These are phyloP conservation scores for Thunnus thynnus DNA, from an alignment of 2,113 vertebrate genomes.

Conservation along the genomic window DNA sequence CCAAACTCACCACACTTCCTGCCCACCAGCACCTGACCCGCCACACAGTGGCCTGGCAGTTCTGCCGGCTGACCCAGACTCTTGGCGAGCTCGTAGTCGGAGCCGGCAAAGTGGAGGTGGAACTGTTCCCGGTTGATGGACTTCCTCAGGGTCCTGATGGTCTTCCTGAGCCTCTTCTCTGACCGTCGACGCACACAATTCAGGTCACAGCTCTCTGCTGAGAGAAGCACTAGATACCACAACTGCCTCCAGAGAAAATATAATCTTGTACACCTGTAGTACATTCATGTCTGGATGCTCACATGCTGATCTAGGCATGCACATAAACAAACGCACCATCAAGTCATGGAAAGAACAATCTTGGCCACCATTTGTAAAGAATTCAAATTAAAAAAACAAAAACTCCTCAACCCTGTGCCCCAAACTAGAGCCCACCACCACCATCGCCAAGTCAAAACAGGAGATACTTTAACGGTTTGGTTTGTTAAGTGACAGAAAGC, in stretches of 20 bases:
- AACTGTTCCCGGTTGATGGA: conserved; percentile 95
- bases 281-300: conserved; percentile 27
- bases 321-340: conserved; percentile 2
- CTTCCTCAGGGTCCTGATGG: conserved; percentile 92
- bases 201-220: conserved; percentile 93
- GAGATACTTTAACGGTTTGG: conserved; percentile 93
- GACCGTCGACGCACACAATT: conserved; percentile 90
- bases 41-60: conserved; percentile 84
- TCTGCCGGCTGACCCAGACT: conserved; percentile 81
- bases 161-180: conserved; percentile 94
- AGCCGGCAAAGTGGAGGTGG: conserved; percentile 90
- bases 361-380: neutral
- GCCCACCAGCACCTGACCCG: conserved; percentile 87
- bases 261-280: neutral
- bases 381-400: conserved; percentile 31
- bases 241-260: conserved; percentile 55
- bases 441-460: conserved; percentile 88
- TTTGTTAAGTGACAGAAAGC: conserved; percentile 73
- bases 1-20: conserved; percentile 92
- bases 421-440: conserved; percentile 57
- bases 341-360: conserved; percentile 9
- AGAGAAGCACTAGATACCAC: conserved; percentile 72
- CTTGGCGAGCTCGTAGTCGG: conserved; percentile 88
- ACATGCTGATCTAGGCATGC: conserved; percentile 49
- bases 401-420: conserved; percentile 17